Percentiles rank a stretch among this genome's conserved stretches.
These are phyloP conservation scores for Pocota personata DNA, from an alignment of 2,888 invertebrate genomes.

Conservation along the genomic window DNA sequence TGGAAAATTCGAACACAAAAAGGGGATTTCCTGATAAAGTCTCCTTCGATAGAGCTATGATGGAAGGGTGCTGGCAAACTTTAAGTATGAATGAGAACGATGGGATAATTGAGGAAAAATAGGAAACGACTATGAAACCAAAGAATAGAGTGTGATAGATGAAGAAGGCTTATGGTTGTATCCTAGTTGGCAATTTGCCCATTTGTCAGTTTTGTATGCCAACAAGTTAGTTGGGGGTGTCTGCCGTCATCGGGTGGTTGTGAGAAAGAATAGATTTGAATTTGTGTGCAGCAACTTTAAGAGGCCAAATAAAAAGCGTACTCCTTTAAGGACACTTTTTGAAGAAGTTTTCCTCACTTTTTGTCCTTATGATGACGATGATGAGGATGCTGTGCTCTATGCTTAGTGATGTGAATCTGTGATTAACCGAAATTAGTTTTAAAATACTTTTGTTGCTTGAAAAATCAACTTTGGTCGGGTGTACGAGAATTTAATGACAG, in stretches of 20 bases:
- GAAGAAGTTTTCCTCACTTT: constrained; percentile 14
- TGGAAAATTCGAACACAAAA: constrained; percentile 65
- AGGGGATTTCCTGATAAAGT: constrained; percentile 60
- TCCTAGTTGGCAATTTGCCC: constrained; percentile 71
- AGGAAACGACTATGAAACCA: constrained; percentile 45
- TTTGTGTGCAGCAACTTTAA: constrained; percentile 47
- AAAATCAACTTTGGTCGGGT: constrained; percentile 7
- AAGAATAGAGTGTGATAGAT: constrained; percentile 55
- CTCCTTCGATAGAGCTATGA: constrained; percentile 1
- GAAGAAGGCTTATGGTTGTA: constrained; percentile 64
- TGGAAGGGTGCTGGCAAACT: constrained; percentile 8
- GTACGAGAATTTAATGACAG: neutral
- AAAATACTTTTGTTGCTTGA: constrained; percentile 24
- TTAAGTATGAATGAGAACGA: constrained; percentile 58
- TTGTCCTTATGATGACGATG: constrained; percentile 3
- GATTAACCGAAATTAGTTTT: constrained; percentile 55
- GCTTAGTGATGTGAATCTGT: constrained; percentile 28
- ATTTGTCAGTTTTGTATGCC: constrained; percentile 69
- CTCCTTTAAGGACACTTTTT: constrained; percentile 5
- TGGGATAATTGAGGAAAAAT: constrained; percentile 64
- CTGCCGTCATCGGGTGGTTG: neutral
- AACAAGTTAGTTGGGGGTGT: constrained; percentile 53
- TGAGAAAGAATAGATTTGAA: constrained; percentile 32
- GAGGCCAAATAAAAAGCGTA: constrained; percentile 8
- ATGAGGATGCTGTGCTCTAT: neutral